phyloP scores from a whole-genome alignment of 2,113 vertebrate species.

The Vicugna pacos region DNA sequence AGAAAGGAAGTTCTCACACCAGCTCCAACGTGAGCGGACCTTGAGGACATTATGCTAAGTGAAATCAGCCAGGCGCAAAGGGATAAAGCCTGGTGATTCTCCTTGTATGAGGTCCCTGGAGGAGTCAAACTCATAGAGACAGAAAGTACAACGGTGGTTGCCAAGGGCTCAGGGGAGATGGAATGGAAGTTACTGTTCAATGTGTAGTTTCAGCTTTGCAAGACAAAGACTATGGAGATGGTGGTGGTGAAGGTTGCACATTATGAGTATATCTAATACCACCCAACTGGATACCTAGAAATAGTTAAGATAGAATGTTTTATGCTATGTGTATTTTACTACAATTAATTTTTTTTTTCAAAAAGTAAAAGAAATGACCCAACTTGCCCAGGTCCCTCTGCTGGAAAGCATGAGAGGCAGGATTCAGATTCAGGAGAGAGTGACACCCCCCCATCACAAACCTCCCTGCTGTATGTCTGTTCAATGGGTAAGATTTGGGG shows the following conservation, averaged over 20 bases:
- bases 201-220: background rate
- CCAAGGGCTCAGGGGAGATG: no score
- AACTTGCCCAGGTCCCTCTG: background rate
- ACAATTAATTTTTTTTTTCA: background rate
- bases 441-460: background rate
- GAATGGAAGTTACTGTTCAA: background rate
- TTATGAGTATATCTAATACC: no score
- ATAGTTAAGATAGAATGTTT: background rate
- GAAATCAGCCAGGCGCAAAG: background rate
- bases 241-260: no score
- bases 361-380: background rate
- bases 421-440: background rate
- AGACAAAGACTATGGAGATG: background rate
- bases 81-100: background rate
- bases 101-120: background rate
- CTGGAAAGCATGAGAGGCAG: background rate
- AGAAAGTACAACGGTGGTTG: background rate
- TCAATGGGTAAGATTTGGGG: background rate
- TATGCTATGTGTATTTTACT: background rate
- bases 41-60: background rate
- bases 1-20: background rate
- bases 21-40: fast-evolving
- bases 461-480: fast-evolving
- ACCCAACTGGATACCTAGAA: background rate
- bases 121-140: background rate